A percentile compares a stretch with the other conserved stretches of the same genome.
Evolutionary conservation across 2,797 vertebrate species (phyloP).

Genomic region (Hyperoplus immaculatus): DNA sequence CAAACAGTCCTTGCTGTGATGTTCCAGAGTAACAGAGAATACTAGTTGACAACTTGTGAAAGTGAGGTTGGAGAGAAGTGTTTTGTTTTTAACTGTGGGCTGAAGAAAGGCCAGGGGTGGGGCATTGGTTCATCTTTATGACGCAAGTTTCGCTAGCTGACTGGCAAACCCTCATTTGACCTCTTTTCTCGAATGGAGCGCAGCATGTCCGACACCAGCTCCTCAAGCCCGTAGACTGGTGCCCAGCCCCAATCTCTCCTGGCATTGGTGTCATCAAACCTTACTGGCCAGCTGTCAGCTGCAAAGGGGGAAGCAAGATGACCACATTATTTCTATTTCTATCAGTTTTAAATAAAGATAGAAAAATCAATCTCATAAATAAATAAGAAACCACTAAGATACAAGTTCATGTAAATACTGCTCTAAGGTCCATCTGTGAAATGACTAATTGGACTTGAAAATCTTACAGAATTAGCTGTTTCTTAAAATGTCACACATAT

Average conservation of each 20-base stretch:
- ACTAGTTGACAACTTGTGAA: slow-evolving; percentile 44
- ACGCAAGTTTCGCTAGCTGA: slow-evolving; percentile 75
- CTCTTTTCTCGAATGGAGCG: slow-evolving; percentile 75
- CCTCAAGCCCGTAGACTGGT: slow-evolving; percentile 77
- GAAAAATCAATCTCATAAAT: not conserved
- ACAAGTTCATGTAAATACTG: not conserved
- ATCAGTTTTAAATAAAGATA: not conserved
- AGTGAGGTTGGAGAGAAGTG: slow-evolving; percentile 44
- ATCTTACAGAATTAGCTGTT: not conserved
- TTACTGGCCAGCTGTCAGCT: slow-evolving; percentile 89
- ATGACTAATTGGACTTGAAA: not conserved
- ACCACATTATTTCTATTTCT: slow-evolving; percentile 4
- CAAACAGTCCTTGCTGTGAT: slow-evolving; percentile 35
- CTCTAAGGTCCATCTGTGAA: not conserved
- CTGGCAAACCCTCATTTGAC: slow-evolving; percentile 69
- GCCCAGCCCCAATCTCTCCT: slow-evolving; percentile 87
- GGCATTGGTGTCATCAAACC: slow-evolving; percentile 87
- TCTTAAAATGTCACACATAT: not conserved
- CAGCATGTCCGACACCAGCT: slow-evolving; percentile 86
- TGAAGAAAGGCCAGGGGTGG: slow-evolving; percentile 39
- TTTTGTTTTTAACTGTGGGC: slow-evolving; percentile 43
- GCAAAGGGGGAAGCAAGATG: slow-evolving; percentile 43
- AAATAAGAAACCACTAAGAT: not conserved
- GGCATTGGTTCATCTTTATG: slow-evolving; percentile 33
- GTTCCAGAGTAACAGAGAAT: slow-evolving; percentile 48